Conservation (phyloP, 2,888 invertebrate species). For the Lypha dubia region DNA sequence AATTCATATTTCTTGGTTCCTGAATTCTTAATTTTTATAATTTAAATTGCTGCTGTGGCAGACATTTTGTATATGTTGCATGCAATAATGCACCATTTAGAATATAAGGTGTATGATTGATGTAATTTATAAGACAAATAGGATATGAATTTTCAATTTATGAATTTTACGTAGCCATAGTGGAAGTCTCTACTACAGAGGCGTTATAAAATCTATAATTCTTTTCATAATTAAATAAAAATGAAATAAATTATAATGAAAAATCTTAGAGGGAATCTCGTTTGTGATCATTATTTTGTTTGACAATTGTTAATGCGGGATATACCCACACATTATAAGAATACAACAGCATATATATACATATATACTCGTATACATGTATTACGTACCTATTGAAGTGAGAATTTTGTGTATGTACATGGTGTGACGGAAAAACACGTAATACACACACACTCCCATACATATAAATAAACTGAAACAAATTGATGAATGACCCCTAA, state of each 20-base stretch:
- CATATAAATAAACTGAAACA: slow-evolving; percentile 58
- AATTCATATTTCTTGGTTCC: slow-evolving; percentile 34
- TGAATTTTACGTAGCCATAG: background rate
- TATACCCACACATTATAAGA: slow-evolving; percentile 54
- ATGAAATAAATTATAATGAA: background rate
- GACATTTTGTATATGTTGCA: slow-evolving; percentile 38
- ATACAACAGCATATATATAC: background rate
- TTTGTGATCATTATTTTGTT: slow-evolving; percentile 26
- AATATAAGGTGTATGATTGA: slow-evolving; percentile 55
- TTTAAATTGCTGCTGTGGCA: slow-evolving; percentile 49
- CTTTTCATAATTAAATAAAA: background rate
- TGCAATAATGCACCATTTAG: slow-evolving; percentile 32
- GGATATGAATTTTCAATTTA: too few relatives aligned
- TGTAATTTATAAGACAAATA: background rate
- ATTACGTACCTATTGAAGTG: too few relatives aligned
- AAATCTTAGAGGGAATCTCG: slow-evolving; percentile 2
- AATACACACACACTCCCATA: background rate
- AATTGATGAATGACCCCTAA: slow-evolving; percentile 72
- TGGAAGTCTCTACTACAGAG: too few relatives aligned
- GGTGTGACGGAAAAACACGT: background rate
- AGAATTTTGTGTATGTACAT: too few relatives aligned
- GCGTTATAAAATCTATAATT: too few relatives aligned
- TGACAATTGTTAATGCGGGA: slow-evolving; percentile 52
- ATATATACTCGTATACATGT: too few relatives aligned
- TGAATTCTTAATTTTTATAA: slow-evolving; percentile 46